Evolutionary conservation across 1,140 invertebrate species (phyloP).

Genomic region (Stegodyphus mimosarum): DNA sequence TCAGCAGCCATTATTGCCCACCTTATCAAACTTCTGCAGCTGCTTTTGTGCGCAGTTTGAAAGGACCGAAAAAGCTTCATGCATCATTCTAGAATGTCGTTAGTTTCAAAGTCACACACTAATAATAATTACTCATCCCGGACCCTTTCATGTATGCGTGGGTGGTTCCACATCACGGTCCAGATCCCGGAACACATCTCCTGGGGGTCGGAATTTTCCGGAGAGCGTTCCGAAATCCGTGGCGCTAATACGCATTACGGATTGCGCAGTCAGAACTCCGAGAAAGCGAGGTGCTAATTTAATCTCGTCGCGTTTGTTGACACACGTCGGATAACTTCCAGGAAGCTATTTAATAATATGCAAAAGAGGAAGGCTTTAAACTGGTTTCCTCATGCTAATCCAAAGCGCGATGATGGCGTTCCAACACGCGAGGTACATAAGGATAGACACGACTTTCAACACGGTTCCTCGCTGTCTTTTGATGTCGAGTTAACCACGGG

Average conservation of each 20-base stretch:
- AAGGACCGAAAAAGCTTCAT: no score
- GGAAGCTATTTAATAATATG: slow-evolving; percentile 45
- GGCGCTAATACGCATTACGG: slow-evolving; percentile 36
- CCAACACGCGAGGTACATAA: no score
- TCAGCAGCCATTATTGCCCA: no score
- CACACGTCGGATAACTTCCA: neutral
- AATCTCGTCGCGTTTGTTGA: slow-evolving; percentile 29
- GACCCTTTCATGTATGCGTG: neutral
- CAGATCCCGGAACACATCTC: slow-evolving; percentile 5
- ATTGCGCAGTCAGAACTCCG: neutral
- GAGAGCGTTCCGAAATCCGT: neutral
- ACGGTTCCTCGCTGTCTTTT: slow-evolving; percentile 19
- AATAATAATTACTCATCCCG: no score
- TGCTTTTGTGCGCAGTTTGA: no score
- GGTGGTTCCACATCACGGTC: slow-evolving; percentile 17
- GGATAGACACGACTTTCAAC: slow-evolving; percentile 3
- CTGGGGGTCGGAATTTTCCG: no score
- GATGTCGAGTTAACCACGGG: neutral
- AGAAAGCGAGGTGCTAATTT: slow-evolving; percentile 28
- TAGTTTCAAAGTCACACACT: no score
- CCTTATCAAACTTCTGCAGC: no score
- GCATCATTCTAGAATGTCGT: no score
- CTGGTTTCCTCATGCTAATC: no score
- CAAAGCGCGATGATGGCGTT: no score
- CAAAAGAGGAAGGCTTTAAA: slow-evolving; percentile 16